Evolutionary conservation across 2,888 invertebrate genomes (phyloP), one percentile per base, ranked within the genome.

Genomic region (Lepetodrilus schrolli): DNA sequence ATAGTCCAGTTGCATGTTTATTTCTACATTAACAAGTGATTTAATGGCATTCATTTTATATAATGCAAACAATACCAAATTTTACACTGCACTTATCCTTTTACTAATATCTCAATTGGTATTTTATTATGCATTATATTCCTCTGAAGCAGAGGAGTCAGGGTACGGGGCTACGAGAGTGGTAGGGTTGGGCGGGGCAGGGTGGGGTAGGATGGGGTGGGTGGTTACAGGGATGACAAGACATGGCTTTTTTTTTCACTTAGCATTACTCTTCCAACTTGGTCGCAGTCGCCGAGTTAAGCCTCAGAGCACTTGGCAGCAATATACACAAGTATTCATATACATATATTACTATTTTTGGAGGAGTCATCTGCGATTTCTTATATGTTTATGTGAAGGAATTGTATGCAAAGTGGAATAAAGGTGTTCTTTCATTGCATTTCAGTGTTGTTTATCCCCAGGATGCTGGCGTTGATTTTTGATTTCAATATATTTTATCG

Each of bases 351-450:
- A 83, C 83, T 84, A 84, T 86, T 85, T 86, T 85, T 85, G 82
- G 82, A 84, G 81, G 81, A 85, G 76, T 83, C 82, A 79, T 82
- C 82, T 81, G 77, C 79, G 82, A 84, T 86, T 85, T 84, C 84
- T 84, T 84, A 81, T 83, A 82, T 82, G 83, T 86, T 84, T 84
- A 83, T 83, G 85, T 85, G 80, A 82, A 83, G 82, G 79, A 84
- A 82, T 82, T 86, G 87, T 86, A 87, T 87, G 86, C 85, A 86
- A 78, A 86, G 84, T 84, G 85, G 82, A 87, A 85, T 87, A 87
- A 87, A 87, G 86, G 87, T 85, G 85, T 87, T 87, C 80, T 83
- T 81, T 80, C 77, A 80, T 65, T 51, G 23, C 20, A 17, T 47
- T 10, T n/a, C 43, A n/a, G 13, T 26, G 5, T 43, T 17, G 7